phyloP scores from a whole-genome alignment of 1,140 invertebrate genomes.

The Brachionus asplanchnoidis region DNA sequence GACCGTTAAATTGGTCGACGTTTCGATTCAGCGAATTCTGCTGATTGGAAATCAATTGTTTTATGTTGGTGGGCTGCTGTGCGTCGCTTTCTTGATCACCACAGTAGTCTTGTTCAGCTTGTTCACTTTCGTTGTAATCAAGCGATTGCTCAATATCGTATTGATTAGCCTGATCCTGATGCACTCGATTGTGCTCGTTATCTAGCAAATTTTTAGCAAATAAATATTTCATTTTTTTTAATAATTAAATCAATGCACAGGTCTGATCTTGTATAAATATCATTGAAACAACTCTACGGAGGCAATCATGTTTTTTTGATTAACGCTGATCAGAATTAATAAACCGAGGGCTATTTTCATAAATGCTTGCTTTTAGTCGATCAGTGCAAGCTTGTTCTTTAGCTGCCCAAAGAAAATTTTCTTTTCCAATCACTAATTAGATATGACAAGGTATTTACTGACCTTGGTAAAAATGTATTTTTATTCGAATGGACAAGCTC shows the following conservation, averaged over 20 bases:
- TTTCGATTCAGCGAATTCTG: slow-evolving; percentile 9
- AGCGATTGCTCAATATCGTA: slow-evolving; percentile 1
- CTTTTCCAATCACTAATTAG: neutral
- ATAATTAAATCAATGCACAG: neutral
- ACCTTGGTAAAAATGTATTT: neutral
- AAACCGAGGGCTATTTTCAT: neutral
- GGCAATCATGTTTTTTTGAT: slow-evolving; percentile 30
- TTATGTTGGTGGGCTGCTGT: neutral
- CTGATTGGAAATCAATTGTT: neutral
- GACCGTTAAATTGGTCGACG: slow-evolving; percentile 20
- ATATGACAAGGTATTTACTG: neutral
- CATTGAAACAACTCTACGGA: neutral
- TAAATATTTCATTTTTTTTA: neutral
- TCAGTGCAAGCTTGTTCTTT: neutral
- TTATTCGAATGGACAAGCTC: neutral
- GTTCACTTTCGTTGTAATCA: neutral
- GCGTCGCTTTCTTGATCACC: slow-evolving; percentile 9
- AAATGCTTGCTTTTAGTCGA: neutral
- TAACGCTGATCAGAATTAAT: neutral
- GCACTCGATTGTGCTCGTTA: slow-evolving; percentile 1
- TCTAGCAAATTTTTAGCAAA: neutral
- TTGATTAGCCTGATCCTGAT: neutral
- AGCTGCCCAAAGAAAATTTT: neutral
- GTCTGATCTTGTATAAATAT: neutral
- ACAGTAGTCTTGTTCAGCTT: slow-evolving; percentile 14